Evolutionary conservation across 2,797 vertebrate genomes (phyloP).

Genomic region (Tinamus major): DNA sequence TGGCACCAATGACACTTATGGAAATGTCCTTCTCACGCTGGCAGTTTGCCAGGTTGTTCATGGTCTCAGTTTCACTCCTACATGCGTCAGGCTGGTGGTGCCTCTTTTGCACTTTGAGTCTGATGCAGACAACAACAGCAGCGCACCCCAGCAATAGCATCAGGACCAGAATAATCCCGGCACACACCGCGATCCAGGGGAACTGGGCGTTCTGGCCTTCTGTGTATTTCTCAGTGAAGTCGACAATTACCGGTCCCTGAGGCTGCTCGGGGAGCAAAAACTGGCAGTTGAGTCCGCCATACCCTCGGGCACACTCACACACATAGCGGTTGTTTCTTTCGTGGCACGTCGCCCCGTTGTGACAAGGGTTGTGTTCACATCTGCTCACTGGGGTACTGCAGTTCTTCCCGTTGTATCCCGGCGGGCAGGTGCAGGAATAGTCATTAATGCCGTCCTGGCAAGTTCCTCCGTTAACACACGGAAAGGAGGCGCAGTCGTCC

Average conservation of each 20-base stretch:
- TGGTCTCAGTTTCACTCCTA: conserved; percentile 92
- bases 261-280: conserved; percentile 90
- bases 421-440: conserved; percentile 93
- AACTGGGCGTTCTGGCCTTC: conserved; percentile 84
- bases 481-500: conserved; percentile 87
- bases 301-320: conserved; percentile 92
- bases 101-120: conserved; percentile 89
- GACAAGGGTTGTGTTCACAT: conserved; percentile 93
- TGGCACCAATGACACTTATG: conserved; percentile 86
- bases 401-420: conserved; percentile 93
- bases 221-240: conserved; percentile 77
- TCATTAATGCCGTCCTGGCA: conserved; percentile 90
- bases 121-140: conserved; percentile 87
- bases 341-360: conserved; percentile 97
- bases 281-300: conserved; percentile 95
- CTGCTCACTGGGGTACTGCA: conserved; percentile 91
- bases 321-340: conserved; percentile 91
- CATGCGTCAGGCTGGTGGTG: conserved; percentile 82
- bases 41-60: conserved; percentile 97
- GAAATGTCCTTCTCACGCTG: conserved; percentile 93
- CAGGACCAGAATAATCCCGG: conserved; percentile 93
- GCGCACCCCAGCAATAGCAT: conserved; percentile 92
- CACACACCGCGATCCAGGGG: conserved; percentile 94
- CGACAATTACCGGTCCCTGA: conserved; percentile 74
- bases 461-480: conserved; percentile 92